Evolutionary conservation across 1,140 invertebrate genomes (phyloP).

Genomic region (Orchestia grillus): DNA sequence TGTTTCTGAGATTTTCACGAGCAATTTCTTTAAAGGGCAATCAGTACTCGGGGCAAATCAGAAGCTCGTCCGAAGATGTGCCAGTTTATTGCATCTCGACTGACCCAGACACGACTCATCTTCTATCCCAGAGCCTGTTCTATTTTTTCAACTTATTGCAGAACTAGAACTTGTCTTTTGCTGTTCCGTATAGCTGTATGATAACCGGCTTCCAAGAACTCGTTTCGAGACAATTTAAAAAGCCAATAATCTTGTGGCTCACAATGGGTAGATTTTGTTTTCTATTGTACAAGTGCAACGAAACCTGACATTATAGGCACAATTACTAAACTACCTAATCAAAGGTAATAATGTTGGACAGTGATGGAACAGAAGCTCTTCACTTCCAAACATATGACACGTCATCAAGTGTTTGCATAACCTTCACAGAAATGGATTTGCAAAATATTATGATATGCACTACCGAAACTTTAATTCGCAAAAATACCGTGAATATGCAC

Average conservation of each 20-base stretch:
- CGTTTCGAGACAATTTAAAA: neutral
- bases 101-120: conserved; percentile 48
- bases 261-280: neutral
- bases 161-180: conserved; percentile 35
- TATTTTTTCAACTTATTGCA: conserved; percentile 40
- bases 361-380: neutral
- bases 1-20: neutral
- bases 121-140: conserved; percentile 43
- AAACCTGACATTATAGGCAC: neutral
- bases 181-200: conserved; percentile 17
- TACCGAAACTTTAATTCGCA: no score
- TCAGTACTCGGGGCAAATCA: neutral
- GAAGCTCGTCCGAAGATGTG: conserved; percentile 13
- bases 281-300: neutral
- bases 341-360: neutral
- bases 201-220: conserved; percentile 24
- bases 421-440: no score
- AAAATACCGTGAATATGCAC: no score
- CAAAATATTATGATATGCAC: no score
- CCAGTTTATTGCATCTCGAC: neutral
- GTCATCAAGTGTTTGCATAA: neutral
- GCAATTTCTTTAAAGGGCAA: neutral
- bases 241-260: neutral
- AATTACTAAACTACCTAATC: neutral
- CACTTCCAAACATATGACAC: neutral